Percentiles rank a stretch among this genome's conserved stretches.
These are phyloP conservation scores for Remorina albescens DNA, from an alignment of 2,797 vertebrate genomes.

Conservation along the genomic window DNA sequence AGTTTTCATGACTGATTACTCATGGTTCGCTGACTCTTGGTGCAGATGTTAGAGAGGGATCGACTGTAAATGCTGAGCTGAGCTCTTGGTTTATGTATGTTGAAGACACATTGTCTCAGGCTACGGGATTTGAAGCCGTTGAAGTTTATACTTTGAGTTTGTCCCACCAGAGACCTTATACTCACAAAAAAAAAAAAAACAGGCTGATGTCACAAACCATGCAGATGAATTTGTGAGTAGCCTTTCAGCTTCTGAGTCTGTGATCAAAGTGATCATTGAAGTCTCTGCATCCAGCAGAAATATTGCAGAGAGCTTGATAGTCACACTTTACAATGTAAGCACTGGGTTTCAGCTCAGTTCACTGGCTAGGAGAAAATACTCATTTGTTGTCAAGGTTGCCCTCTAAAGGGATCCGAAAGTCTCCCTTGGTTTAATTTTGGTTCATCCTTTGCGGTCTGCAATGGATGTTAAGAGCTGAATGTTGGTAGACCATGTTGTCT, in stretches of 20 bases:
- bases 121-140: background rate
- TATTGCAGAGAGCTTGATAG: no score
- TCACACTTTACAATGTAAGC: no score
- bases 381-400: no score
- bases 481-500: no score
- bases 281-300: background rate
- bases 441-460: no score
- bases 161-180: background rate
- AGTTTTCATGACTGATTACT: background rate
- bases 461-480: no score
- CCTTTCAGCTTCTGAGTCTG: background rate
- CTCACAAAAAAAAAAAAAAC: background rate
- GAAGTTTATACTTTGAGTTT: background rate
- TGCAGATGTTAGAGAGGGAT: background rate
- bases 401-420: no score
- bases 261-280: background rate
- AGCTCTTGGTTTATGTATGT: background rate
- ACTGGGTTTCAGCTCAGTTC: no score
- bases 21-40: background rate
- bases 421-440: no score
- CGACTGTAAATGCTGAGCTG: background rate
- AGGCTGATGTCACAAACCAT: background rate
- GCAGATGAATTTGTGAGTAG: slow-evolving; percentile 5
- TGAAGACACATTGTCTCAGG: background rate
- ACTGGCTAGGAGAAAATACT: no score